Base-by-base conservation (phyloP, 2,888 invertebrate species). In the Catocala sponsa region DNA sequence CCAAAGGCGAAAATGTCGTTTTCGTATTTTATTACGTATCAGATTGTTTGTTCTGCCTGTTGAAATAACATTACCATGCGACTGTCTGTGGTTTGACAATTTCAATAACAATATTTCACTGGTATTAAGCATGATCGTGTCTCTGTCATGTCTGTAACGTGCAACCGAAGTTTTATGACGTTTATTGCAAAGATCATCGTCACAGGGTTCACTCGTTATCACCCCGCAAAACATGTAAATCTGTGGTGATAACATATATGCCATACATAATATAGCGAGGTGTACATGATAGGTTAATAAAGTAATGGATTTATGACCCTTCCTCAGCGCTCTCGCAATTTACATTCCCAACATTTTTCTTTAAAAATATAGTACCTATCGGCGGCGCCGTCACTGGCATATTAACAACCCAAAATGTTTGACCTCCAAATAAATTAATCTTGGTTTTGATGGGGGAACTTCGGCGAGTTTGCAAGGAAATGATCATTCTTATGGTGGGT, bases 171-270 rank as follows among this genome's bases (percentile, higher is more conserved):
- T 35, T 13, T 2, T 41, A 41, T 38, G 9, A 55, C 13, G 42
- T 0, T 33, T 64, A 56, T 63, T 52, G 59, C 55, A 65, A 77
- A 79, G 75, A 72, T 78, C 68, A 74, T 59, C 66, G 63, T 57
- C 59, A 63, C 51, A 55, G 44, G 44, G 75, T 74, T 77, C 60
- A 72, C 42, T 44, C 63, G 55, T 66, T 78, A 79, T 78, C 80
- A 50, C 43, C 41, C 38, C 25, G 60, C 50, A 63, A 65, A 63
- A 52, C 68, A 50, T 38, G 25, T 41, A 42, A 15, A 32, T 10
- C 41, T 44, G 25, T 60, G 25, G 15, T 50, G 64, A 66, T 65
- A 75, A 57, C 62, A 47, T 38, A 38, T 55, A 59, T 59, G 59
- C 46, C 55, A 44, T 64, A 56, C 60, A 64, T 71, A 55, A 73